A percentile compares a stretch with the other conserved stretches of the same genome.
Conservation (phyloP, 2,888 invertebrate genomes). For the Agonopterix heracliana region DNA sequence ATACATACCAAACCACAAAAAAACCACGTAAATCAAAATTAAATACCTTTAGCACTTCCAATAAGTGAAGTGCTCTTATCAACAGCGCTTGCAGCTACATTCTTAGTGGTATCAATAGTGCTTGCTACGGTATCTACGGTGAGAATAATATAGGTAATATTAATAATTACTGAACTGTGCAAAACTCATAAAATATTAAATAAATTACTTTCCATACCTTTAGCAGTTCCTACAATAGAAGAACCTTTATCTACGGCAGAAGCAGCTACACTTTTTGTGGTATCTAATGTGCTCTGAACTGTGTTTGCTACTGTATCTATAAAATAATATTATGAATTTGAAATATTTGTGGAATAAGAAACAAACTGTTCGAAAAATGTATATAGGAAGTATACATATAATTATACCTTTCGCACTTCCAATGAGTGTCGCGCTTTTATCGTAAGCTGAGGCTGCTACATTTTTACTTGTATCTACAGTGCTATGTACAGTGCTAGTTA, state of each 20-base stretch:
- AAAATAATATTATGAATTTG: constrained; percentile 1
- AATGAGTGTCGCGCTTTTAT: constrained; percentile 29
- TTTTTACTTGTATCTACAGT: constrained; percentile 44
- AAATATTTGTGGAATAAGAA: background rate
- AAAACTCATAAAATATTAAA: constrained; percentile 4
- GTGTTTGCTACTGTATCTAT: constrained; percentile 29
- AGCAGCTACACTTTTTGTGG: constrained; percentile 37
- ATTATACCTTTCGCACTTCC: constrained; percentile 31
- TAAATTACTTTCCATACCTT: constrained; percentile 28
- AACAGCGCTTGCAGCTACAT: constrained; percentile 28
- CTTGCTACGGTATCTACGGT: constrained; percentile 23
- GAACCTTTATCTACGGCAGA: constrained; percentile 41
- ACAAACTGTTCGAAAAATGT: too few species aligned
- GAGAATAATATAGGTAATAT: background rate
- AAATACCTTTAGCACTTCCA: constrained; percentile 30
- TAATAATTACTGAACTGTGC: background rate
- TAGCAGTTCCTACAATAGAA: constrained; percentile 26
- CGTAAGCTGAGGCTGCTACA: constrained; percentile 30
- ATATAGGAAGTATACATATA: background rate
- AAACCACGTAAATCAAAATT: background rate
- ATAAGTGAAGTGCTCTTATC: constrained; percentile 35
- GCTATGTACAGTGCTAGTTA: constrained; percentile 17
- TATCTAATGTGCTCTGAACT: constrained; percentile 27
- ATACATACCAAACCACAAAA: background rate
- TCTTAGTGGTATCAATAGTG: constrained; percentile 32